Base-by-base conservation (phyloP, 2,113 vertebrate species). In the Phylloscopus trochiloides region DNA sequence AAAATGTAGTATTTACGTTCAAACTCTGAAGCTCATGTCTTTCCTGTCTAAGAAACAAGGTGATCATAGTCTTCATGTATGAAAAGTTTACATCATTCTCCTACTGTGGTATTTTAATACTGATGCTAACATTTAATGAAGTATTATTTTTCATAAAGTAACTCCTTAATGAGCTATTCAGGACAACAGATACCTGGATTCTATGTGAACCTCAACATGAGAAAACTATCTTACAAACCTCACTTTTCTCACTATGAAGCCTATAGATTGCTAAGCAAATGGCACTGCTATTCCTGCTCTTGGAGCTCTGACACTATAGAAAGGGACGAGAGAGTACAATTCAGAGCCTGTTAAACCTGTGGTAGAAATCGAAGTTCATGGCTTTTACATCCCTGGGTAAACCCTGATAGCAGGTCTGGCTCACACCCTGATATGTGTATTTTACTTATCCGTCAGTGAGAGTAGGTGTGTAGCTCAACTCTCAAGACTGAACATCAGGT, bases 351-450 rank as follows among this genome's bases (percentile, higher is more conserved):
- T 38, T 78, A 76, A 76, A 57, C 29, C 5, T 71, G 10, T 50
- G 20, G 24, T 38, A 38, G 24, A 81, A 61, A 26, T 3, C 8
- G 31, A 42, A 31, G 20, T 47, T 52, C 2, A 3, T 31, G n/a
- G 6, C 15, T 66, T 66, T 70, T 86, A 57, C 24, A 66, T 7
- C 22, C 14, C 10, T 80, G 12, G 12, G 10, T 38, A 88, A 83
- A 57, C 9, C 14, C 3, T 2, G 3, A 20, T 8, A 32, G 7
- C 10, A 52, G 43, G 20, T 6, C 22, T 34, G 20, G 17, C 7
- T 32, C 2, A 0, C 4, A 45, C 4, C 4, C 16, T n/a, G 17
- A 26, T 62, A 9, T 32, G 3, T 12, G 12, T 67, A 29, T 71
- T 82, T 82, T 38, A 47, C 17, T 50, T 63, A 34, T 7, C 11